Percentiles rank a stretch among this genome's conserved stretches.
These are phyloP conservation scores for Chloroclysta siterata DNA, from an alignment of 2,888 invertebrate genomes.

Conservation along the genomic window DNA sequence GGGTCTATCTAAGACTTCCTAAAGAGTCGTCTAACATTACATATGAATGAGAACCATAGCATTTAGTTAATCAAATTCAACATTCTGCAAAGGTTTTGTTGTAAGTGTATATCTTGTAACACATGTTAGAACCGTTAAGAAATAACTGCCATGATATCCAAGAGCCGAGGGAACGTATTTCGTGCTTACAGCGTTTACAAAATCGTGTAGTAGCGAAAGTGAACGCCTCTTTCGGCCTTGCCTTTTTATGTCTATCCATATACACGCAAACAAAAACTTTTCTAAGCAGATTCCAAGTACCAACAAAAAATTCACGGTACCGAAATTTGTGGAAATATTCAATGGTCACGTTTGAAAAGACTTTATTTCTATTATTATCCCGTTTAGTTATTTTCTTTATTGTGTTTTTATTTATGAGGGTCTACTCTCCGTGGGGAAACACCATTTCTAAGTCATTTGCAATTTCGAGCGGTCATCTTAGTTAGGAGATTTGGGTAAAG, in stretches of 20 bases:
- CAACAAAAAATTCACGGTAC: conserved; percentile 29
- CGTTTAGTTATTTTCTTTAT: conserved; percentile 29
- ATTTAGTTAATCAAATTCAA: not conserved
- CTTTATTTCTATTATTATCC: conserved; percentile 35
- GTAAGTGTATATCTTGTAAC: conserved; percentile 41
- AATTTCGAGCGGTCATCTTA: too few relatives aligned
- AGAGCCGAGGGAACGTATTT: conserved; percentile 51
- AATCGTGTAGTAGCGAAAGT: conserved; percentile 68
- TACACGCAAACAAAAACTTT: conserved; percentile 36
- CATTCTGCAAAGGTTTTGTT: conserved; percentile 35
- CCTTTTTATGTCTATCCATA: conserved; percentile 45
- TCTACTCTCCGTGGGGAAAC: not conserved
- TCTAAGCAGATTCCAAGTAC: conserved; percentile 23
- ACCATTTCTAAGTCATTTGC: conserved; percentile 14
- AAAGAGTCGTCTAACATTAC: conserved; percentile 13
- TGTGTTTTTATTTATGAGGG: conserved; percentile 17
- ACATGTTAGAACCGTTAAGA: conserved; percentile 45
- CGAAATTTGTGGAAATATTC: conserved; percentile 32
- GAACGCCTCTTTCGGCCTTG: conserved; percentile 70
- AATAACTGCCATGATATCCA: conserved; percentile 51
- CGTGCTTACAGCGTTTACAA: conserved; percentile 54
- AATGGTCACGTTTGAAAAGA: conserved; percentile 29
- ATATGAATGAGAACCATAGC: not conserved
- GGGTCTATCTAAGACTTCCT: conserved; percentile 2
- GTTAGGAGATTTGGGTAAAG: not conserved